These are phyloP conservation scores for Eucera pruinosa DNA, from an alignment of 2,888 invertebrate genomes.

Conservation along the genomic window DNA sequence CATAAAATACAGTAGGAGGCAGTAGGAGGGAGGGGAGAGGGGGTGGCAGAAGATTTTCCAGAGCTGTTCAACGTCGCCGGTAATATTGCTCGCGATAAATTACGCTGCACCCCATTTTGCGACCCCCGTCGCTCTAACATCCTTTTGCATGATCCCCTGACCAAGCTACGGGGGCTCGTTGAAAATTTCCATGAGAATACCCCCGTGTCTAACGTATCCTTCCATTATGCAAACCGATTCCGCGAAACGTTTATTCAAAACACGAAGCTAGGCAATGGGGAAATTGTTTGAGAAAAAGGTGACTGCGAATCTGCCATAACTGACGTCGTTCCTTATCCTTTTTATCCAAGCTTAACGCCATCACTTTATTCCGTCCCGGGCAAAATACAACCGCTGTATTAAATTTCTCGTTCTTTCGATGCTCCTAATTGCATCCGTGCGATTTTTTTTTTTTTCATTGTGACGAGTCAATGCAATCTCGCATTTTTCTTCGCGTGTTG, in stretches of 20 bases:
- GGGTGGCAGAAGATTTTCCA: constrained; percentile 34
- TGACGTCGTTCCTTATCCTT: neutral
- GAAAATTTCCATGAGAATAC: constrained; percentile 66
- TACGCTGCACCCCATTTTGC: constrained; percentile 38
- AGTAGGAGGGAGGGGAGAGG: constrained; percentile 19
- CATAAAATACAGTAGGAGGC: constrained; percentile 54
- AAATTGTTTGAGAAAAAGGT: neutral
- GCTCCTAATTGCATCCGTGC: too few relatives aligned
- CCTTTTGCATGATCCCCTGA: constrained; percentile 48
- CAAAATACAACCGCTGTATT: too few relatives aligned
- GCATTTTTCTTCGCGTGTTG: too few relatives aligned
- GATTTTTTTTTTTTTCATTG: too few relatives aligned
- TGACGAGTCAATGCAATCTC: too few relatives aligned
- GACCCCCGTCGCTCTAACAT: constrained; percentile 18
- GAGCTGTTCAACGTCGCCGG: constrained; percentile 41
- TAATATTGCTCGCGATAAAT: constrained; percentile 69
- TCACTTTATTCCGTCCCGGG: too few relatives aligned
- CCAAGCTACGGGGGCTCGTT: constrained; percentile 22
- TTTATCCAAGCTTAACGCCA: too few relatives aligned
- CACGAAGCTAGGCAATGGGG: neutral
- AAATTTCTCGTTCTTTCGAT: too few relatives aligned
- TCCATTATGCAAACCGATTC: constrained; percentile 24
- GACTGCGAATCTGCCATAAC: neutral
- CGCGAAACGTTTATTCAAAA: constrained; percentile 28
- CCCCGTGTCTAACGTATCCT: constrained; percentile 16